Evolutionary conservation across 2,888 invertebrate genomes (phyloP).

Genomic region (Punctoribates punctum): DNA sequence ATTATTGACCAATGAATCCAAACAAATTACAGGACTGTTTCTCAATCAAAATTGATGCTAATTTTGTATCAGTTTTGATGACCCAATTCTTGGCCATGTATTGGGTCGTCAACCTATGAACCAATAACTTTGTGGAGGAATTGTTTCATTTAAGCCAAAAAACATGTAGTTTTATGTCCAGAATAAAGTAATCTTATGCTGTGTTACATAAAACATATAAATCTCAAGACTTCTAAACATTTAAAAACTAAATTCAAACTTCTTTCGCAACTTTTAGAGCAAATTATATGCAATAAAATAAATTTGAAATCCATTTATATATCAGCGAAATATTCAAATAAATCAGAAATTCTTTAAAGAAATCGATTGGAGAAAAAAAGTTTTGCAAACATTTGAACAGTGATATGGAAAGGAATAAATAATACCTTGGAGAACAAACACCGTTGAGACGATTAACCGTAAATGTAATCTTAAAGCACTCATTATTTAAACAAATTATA

Average conservation of each 20-base stretch:
- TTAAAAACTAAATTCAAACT: too few species aligned
- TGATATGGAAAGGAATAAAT: neutral
- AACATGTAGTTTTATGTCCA: slow-evolving; percentile 10
- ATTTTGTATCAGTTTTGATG: slow-evolving; percentile 37
- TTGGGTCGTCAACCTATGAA: slow-evolving; percentile 37
- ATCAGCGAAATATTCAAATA: too few species aligned
- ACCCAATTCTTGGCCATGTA: slow-evolving; percentile 25
- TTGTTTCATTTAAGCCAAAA: neutral
- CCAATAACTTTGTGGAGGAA: slow-evolving; percentile 12
- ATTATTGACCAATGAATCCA: too few species aligned
- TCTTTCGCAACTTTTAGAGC: too few species aligned
- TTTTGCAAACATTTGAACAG: neutral
- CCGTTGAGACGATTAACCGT: slow-evolving; percentile 4
- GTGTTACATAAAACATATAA: too few species aligned
- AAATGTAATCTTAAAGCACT: neutral
- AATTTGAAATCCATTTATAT: too few species aligned
- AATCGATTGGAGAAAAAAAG: neutral
- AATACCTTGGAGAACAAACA: slow-evolving; percentile 16
- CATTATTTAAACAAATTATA: neutral
- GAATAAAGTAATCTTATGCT: neutral
- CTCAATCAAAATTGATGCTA: slow-evolving; percentile 30
- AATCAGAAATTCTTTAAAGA: too few species aligned
- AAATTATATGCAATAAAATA: too few species aligned
- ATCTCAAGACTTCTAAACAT: too few species aligned
- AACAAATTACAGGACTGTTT: neutral